Percentiles rank a stretch among this genome's conserved stretches.
phyloP scores from a whole-genome alignment of 1,140 invertebrate species.

The Drosophila trapezifrons region DNA sequence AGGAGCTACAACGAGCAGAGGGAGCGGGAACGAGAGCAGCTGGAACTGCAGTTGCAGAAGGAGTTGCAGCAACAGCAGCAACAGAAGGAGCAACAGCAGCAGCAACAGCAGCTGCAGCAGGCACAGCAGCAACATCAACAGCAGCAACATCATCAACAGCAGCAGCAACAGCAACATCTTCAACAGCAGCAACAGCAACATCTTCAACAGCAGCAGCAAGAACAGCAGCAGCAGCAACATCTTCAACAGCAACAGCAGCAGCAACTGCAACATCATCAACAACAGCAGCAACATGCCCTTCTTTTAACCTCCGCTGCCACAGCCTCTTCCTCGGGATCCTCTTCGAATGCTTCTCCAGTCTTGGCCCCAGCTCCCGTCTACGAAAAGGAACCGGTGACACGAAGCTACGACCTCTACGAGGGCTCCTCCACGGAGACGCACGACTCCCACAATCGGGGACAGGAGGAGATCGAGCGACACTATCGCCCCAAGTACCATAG shows the following conservation, averaged over 20 bases:
- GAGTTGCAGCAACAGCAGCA: conserved; percentile 1
- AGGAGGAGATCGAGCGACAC: conserved; percentile 65
- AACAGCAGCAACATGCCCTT: conserved; percentile 2
- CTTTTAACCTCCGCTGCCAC: conserved; percentile 39
- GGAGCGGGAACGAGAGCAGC: conserved; percentile 39
- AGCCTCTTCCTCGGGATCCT: conserved; percentile 20
- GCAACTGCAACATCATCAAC: conserved; percentile 45
- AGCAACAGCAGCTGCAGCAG: conserved; percentile 30
- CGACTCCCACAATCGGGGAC: conserved; percentile 3
- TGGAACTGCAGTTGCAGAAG: conserved; percentile 49
- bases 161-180: conserved; percentile 21
- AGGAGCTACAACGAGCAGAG: conserved; percentile 30
- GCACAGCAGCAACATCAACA: too few species aligned
- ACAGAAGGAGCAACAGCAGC: conserved; percentile 26
- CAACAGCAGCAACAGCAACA: too few species aligned
- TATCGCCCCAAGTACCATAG: conserved; percentile 71
- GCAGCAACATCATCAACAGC: too few species aligned
- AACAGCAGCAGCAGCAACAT: conserved; percentile 30
- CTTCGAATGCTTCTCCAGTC: conserved; percentile 13
- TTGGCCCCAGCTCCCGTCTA: conserved; percentile 63
- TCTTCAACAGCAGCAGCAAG: conserved; percentile 26
- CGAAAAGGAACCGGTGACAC: conserved; percentile 72
- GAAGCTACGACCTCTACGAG: conserved; percentile 73
- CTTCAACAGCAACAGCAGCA: conserved; percentile 28
- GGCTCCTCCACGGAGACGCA: conserved; percentile 16